Base-by-base conservation (phyloP, 1,140 invertebrate species). In the Brachionus rotundiformis region DNA sequence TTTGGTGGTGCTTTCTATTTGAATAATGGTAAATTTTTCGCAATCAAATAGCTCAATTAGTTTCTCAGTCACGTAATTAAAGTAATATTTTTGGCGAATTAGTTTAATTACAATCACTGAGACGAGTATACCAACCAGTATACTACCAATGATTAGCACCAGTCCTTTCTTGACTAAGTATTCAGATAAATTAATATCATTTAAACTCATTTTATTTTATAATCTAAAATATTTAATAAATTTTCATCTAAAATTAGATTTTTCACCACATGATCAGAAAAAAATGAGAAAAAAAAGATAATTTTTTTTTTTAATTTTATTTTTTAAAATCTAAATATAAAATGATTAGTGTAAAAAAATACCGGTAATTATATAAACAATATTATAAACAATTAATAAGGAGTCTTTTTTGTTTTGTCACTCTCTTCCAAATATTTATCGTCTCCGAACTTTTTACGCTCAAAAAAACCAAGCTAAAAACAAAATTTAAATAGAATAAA, bases 361-460 rank as follows among this genome's bases (percentile, higher is more conserved):
- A 71, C 65, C 65, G 65, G 65, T 71, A 16, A 71, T 71, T 16
- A n/a, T 31, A 65, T 11, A 65, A 65, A 65, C 4, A 6, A 71
- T 71, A 16, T 31, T 31, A 65, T 11, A 65, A 65, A 65, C 4
- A 6, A 29, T 61, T 63, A 79, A 63, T 79, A 79, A 11, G 76
- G 76, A 23, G 47, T 59, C 8, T 79, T 79, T 36, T 79, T 54
- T 4, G 59, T 7, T 39, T 59, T 54, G 11, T 79, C 76, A 8
- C 54, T 54, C 16, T 79, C 76, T 33, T 79, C 29, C 16, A 79
- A 19, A 63, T 79, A 79, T 33, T 59, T 59, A 54, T 79, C 76
- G 23, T 79, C 76, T 10, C 76, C 76, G 25, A 79, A 79, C 29
- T 63, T 54, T 79, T 79, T 79, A 13, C 76, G 76, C 59, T 79